Evolutionary conservation across 2,797 vertebrate species (phyloP), one percentile per base, ranked within the genome.

Genomic region (Esox lucius): DNA sequence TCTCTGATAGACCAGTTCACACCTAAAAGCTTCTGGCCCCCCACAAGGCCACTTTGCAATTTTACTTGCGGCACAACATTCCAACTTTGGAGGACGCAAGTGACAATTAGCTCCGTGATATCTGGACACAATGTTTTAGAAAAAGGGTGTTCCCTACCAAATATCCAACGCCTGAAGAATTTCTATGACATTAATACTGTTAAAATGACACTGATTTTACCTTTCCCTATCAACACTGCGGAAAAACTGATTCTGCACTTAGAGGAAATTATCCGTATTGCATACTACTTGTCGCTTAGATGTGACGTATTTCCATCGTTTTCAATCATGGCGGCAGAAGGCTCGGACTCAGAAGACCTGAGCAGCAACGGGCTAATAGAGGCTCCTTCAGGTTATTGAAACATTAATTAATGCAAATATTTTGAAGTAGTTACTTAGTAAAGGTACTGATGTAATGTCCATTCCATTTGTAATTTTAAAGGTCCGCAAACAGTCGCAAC

Each of bases 311-410:
- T 74, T 68, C 4, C 77, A 67, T 67, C 77, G 75, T 78, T 76
- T 39, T 66, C 78, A 71, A 85, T 90, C 84, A 95, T 95, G 94
- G 93, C 94, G 91, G 89, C 90, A 61, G 92, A 92, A 87, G 89
- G 87, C 62, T 62, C 75, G 39, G 93, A 91, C 62, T 61, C 75
- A 35, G 93, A 91, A 71, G 91, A 88, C 48, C 87, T 91, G 78
- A 91, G 86, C 81, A 87, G 87, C 82, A 92, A 89, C 81, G 89
- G 87, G 80, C 87, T 91, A 61, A 87, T 89, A 0, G 82, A 62
- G 51, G 86, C 90, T 65, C 85, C 86, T 75, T 73, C 89, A 87
- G 93, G 93, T 94, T 84, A 31, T 69, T 19, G 51, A 39, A 26
- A 71, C 61, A 8, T 4, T 4, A 24, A 0, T 11, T 5, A 9